Conservation (phyloP, 2,888 invertebrate genomes). For the Hemithea aestivaria region DNA sequence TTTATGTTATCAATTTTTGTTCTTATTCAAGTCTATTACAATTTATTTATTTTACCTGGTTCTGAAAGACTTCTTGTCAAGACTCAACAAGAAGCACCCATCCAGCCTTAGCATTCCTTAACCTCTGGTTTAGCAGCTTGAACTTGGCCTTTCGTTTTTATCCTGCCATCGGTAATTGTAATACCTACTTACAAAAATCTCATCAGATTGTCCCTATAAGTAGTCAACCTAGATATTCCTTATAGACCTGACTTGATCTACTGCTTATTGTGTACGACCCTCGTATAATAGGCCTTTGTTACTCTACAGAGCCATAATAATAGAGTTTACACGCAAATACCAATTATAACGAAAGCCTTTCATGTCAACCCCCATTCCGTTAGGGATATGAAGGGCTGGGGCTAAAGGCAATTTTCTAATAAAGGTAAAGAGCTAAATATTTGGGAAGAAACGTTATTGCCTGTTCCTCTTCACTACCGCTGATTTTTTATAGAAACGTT, state of each 20-base stretch:
- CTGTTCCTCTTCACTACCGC: conserved; percentile 13
- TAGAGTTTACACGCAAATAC: conserved; percentile 53
- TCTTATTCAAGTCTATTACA: too few relatives aligned
- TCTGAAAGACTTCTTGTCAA: too few relatives aligned
- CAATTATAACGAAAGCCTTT: conserved; percentile 51
- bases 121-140: too few relatives aligned
- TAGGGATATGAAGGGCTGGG: conserved; percentile 36
- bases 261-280: conserved; percentile 15
- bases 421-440: conserved; percentile 44
- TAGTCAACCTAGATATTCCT: too few relatives aligned
- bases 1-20: too few relatives aligned
- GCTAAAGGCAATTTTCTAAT: conserved; percentile 47
- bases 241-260: not conserved
- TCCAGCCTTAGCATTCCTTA: too few relatives aligned
- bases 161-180: too few relatives aligned
- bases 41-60: too few relatives aligned
- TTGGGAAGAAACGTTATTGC: conserved; percentile 31
- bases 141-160: too few relatives aligned
- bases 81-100: too few relatives aligned
- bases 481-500: conserved; percentile 15
- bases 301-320: conserved; percentile 41
- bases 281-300: conserved; percentile 43
- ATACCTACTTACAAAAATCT: too few relatives aligned
- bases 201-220: too few relatives aligned
- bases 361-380: conserved; percentile 50